Evolutionary conservation across 2,113 vertebrate species (phyloP).

Genomic region (Daubentonia madagascariensis): DNA sequence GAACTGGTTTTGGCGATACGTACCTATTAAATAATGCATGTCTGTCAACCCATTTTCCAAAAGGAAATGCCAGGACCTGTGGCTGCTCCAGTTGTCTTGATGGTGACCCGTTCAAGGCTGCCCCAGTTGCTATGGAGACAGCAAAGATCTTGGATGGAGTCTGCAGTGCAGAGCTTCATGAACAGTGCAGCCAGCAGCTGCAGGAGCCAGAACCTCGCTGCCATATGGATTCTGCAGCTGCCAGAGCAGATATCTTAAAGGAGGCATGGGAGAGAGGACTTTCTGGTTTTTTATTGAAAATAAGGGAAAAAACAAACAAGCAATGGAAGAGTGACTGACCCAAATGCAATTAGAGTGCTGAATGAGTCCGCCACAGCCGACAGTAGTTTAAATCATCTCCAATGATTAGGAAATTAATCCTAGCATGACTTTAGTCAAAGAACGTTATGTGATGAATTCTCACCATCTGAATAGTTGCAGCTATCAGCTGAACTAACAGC

Average conservation of each 20-base stretch:
- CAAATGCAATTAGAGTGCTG: constrained; percentile 8
- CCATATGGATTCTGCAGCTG: background rate
- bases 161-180: background rate
- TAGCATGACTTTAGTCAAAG: constrained; percentile 61
- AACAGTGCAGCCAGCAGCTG: background rate
- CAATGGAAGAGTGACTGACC: background rate
- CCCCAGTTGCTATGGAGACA: constrained; percentile 13
- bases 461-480: constrained; percentile 63
- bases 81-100: background rate
- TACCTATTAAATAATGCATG: background rate
- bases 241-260: background rate
- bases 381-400: constrained; percentile 50
- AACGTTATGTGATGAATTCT: constrained; percentile 39
- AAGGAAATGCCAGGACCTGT: background rate
- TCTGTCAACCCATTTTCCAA: background rate
- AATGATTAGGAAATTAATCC: constrained; percentile 66
- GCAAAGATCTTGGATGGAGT: background rate
- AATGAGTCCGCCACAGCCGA: constrained; percentile 32
- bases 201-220: background rate
- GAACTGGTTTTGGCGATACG: background rate
- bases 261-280: background rate
- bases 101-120: background rate
- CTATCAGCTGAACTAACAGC: constrained; percentile 54
- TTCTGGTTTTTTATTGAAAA: background rate
- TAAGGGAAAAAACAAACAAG: background rate